These are phyloP conservation scores for Aricia artaxerxes DNA, from an alignment of 2,888 invertebrate species.

Conservation along the genomic window DNA sequence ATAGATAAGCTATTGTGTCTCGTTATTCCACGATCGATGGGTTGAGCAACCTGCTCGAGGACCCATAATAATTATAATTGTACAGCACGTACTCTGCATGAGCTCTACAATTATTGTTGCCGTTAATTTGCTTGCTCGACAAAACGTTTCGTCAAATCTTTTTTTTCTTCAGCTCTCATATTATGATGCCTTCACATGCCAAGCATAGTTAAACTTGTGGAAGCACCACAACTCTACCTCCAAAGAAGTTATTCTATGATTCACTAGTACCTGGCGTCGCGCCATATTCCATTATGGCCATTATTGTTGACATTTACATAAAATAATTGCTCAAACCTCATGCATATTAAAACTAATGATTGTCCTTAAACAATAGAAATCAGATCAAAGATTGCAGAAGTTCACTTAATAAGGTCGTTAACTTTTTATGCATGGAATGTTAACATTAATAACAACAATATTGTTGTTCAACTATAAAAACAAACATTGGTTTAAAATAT, in stretches of 20 bases:
- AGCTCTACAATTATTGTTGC: no score
- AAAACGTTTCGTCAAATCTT: neutral
- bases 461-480: neutral
- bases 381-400: neutral
- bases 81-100: no score
- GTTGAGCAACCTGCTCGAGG: no score
- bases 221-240: neutral
- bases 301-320: conserved; percentile 40
- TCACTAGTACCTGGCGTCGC: conserved; percentile 42
- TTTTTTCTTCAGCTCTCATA: neutral
- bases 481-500: conserved; percentile 11
- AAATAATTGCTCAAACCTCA: conserved; percentile 41
- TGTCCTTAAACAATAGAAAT: conserved; percentile 2
- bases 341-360: neutral
- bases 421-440: neutral
- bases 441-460: no score
- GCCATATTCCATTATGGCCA: conserved; percentile 42
- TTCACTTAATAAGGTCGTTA: conserved; percentile 1
- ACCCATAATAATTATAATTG: no score
- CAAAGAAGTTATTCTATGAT: conserved; percentile 38
- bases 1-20: no score
- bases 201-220: neutral
- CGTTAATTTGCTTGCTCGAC: neutral
- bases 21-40: no score
- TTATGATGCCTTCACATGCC: no score